Evolutionary conservation across 1,140 invertebrate genomes (phyloP).

Genomic region (Bombus huntii): DNA sequence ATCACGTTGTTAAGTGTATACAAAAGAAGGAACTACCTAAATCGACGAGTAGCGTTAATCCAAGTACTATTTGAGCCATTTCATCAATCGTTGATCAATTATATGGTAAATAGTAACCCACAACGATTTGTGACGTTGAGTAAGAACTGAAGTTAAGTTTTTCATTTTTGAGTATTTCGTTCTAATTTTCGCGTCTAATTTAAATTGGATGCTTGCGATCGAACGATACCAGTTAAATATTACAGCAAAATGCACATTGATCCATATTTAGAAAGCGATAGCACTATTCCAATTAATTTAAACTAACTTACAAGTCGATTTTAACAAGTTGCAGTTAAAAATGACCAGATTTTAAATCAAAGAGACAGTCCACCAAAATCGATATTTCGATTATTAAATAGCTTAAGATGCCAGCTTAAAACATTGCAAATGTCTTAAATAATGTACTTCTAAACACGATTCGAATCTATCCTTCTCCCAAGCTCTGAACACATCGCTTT

Average conservation of each 20-base stretch:
- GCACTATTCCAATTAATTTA: not conserved
- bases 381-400: not conserved
- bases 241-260: not conserved
- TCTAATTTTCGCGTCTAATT: not conserved
- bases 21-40: not conserved
- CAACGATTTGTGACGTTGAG: not conserved
- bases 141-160: not conserved
- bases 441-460: not conserved
- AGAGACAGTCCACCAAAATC: not conserved
- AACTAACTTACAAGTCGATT: not conserved
- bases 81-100: not conserved
- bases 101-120: not conserved
- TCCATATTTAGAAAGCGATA: not conserved
- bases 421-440: not conserved
- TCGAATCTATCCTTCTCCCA: not conserved
- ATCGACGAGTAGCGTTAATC: not conserved
- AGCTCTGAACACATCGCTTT: not conserved
- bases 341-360: not conserved
- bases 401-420: not conserved
- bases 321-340: not conserved
- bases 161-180: not conserved
- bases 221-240: not conserved
- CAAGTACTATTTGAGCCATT: not conserved
- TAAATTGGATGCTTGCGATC: not conserved
- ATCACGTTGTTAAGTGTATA: not conserved